These are phyloP conservation scores for Leucania comma DNA, from an alignment of 2,888 invertebrate genomes.

Conservation along the genomic window DNA sequence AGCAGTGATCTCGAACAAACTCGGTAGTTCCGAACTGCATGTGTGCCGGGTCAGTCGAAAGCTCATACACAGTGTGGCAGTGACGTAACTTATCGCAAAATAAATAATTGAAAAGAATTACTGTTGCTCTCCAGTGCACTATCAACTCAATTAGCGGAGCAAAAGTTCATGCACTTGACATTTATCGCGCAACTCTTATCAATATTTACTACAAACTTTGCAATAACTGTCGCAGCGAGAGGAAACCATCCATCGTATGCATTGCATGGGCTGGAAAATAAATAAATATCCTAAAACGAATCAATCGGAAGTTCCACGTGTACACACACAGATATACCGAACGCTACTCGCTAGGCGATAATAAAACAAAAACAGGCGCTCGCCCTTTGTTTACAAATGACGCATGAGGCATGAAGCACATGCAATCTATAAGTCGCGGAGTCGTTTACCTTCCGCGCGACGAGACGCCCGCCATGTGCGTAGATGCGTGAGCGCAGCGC, in stretches of 20 bases:
- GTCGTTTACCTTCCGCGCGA: constrained; percentile 89
- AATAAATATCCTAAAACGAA: constrained; percentile 30
- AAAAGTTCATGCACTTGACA: constrained; percentile 74
- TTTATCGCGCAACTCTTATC: constrained; percentile 67
- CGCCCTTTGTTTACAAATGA: constrained; percentile 90
- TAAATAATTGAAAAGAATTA: constrained; percentile 46
- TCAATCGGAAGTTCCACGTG: constrained; percentile 47
- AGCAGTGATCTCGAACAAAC: constrained; percentile 6
- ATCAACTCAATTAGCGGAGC: constrained; percentile 63
- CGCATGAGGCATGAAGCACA: constrained; percentile 85
- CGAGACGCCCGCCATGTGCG: constrained; percentile 89
- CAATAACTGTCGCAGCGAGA: constrained; percentile 48
- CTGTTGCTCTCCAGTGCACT: constrained; percentile 44
- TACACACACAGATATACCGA: constrained; percentile 54
- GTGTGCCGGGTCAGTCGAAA: constrained; percentile 23
- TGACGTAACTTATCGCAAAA: constrained; percentile 33
- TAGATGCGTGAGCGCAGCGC: constrained; percentile 85
- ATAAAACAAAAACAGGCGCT: constrained; percentile 83
- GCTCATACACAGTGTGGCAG: constrained; percentile 11
- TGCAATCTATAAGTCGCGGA: constrained; percentile 87
- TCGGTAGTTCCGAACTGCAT: constrained; percentile 13
- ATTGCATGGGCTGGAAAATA: constrained; percentile 15
- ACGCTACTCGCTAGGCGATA: constrained; percentile 76
- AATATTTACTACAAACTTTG: constrained; percentile 52
- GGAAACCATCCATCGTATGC: constrained; percentile 35